These are phyloP conservation scores for Cnemophilus loriae DNA, from an alignment of 2,113 vertebrate species.

Conservation along the genomic window DNA sequence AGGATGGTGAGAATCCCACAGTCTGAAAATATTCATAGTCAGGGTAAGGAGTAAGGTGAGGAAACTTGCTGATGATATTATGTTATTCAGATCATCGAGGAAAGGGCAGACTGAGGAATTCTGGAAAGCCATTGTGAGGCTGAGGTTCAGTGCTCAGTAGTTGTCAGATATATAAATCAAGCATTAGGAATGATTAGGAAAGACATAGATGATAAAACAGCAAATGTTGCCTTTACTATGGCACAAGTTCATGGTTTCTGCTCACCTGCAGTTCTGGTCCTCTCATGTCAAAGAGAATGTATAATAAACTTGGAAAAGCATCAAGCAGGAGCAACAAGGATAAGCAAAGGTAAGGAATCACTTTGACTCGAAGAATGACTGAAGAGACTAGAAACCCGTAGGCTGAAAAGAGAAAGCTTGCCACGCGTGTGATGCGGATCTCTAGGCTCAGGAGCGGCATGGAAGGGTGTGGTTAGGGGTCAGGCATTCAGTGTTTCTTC, in stretches of 20 bases:
- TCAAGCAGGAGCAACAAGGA: not conserved
- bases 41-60: not conserved
- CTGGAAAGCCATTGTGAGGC: not conserved
- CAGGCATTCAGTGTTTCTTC: not conserved
- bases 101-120: not conserved
- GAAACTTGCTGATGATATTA: not conserved
- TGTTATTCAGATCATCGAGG: not conserved
- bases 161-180: not conserved
- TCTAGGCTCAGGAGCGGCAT: not conserved
- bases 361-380: not conserved
- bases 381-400: not conserved
- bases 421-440: not conserved
- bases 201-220: not conserved
- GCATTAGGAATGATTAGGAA: not conserved
- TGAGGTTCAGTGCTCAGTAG: not conserved
- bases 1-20: not conserved
- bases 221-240: not conserved
- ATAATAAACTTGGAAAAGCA: not conserved
- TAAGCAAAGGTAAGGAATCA: not conserved
- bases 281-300: not conserved
- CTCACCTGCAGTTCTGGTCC: not conserved
- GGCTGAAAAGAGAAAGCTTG: not conserved
- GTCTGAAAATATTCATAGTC: not conserved
- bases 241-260: not conserved
- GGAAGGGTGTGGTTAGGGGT: not conserved